Percentiles rank a stretch among this genome's conserved stretches.
These are phyloP conservation scores for Cyclopterus lumpus DNA, from an alignment of 2,797 vertebrate genomes.

Conservation along the genomic window DNA sequence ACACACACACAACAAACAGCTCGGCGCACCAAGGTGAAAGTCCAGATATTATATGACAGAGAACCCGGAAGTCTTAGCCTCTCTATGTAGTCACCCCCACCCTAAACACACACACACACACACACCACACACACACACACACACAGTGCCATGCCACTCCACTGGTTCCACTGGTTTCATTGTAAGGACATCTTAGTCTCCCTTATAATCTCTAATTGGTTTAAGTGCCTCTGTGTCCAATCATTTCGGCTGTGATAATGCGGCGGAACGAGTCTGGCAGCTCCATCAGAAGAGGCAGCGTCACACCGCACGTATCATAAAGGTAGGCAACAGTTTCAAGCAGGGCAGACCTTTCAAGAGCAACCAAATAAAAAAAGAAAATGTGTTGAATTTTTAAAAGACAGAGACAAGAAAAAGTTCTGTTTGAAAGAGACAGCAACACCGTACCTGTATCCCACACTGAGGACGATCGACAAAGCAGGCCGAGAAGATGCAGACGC, in stretches of 20 bases:
- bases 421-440: neutral
- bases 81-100: slow-evolving; percentile 60
- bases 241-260: slow-evolving; percentile 29
- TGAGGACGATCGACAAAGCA: slow-evolving; percentile 19
- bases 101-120: slow-evolving; percentile 36
- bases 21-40: slow-evolving; percentile 69
- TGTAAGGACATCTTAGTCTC: slow-evolving; percentile 53
- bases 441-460: slow-evolving; percentile 75
- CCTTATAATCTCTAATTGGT: slow-evolving; percentile 57
- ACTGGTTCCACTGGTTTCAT: slow-evolving; percentile 78
- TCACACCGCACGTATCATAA: neutral
- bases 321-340: neutral
- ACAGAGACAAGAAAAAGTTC: neutral
- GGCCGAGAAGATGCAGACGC: slow-evolving; percentile 35
- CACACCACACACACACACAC: slow-evolving; percentile 49
- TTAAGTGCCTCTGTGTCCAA: slow-evolving; percentile 37
- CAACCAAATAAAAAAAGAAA: no score
- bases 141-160: slow-evolving; percentile 62
- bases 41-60: slow-evolving; percentile 68
- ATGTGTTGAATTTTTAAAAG: neutral
- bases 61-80: slow-evolving; percentile 66
- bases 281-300: neutral
- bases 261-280: slow-evolving; percentile 37
- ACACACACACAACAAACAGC: slow-evolving; percentile 53
- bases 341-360: neutral